phyloP scores from a whole-genome alignment of 2,797 vertebrate genomes.

The Hemitrygon akajei region DNA sequence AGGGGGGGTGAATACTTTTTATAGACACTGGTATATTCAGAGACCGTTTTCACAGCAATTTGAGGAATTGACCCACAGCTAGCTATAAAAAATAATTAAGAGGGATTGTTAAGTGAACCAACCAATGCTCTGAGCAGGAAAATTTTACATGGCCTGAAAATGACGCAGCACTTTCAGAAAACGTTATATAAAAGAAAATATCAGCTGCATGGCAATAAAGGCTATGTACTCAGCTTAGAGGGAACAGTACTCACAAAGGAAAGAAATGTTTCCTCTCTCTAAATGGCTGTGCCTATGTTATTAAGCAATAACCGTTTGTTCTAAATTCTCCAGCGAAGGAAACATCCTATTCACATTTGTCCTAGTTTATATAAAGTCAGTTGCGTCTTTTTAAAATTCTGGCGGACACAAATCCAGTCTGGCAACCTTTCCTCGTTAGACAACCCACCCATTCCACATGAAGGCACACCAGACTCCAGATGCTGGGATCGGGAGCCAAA shows the following conservation, averaged over 20 bases:
- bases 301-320: neutral
- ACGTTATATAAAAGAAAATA: too few species aligned
- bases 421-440: neutral
- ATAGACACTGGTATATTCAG: neutral
- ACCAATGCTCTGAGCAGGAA: too few species aligned
- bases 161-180: too few species aligned
- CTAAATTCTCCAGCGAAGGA: neutral
- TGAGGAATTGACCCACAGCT: neutral
- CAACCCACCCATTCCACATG: neutral
- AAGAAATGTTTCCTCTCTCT: neutral
- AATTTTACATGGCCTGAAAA: too few species aligned
- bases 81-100: too few species aligned
- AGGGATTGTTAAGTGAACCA: too few species aligned
- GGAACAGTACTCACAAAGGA: neutral
- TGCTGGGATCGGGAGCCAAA: too few species aligned
- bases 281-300: neutral
- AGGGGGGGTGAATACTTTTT: too few species aligned
- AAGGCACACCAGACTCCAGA: too few species aligned
- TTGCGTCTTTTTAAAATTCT: neutral
- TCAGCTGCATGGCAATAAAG: too few species aligned
- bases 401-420: neutral
- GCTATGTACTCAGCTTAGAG: too few species aligned
- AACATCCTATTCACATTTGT: neutral
- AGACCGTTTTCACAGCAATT: neutral
- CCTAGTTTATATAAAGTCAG: neutral